Evolutionary conservation across 2,888 invertebrate species (phyloP), one percentile per base, ranked within the genome.

Genomic region (Coelinius sp.): DNA sequence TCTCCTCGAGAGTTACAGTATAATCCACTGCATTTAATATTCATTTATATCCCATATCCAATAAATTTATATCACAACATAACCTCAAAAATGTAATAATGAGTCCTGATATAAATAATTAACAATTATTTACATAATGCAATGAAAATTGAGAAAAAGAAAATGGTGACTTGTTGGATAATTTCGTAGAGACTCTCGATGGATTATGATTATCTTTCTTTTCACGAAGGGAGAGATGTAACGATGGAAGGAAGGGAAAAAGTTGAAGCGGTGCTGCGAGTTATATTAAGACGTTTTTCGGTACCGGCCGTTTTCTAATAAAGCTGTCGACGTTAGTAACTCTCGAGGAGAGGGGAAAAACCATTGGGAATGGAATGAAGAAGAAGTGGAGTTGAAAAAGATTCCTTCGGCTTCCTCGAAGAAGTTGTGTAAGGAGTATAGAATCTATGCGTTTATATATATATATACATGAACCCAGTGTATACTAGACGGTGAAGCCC

Each of bases 281-380:
- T 74, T 76, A 73, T 79, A 86, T 85, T 85, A 84, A 84, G 85
- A 84, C 79, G 79, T 82, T 82, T 31, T 67, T 80, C 76, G 73
- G 74, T 73, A 69, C 35, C 79, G 79, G 82, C 82, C 84, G 83
- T 85, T 86, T 86, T 85, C 84, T 87, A 85, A 87, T 87, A 85
- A 85, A 87, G 84, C 81, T 84, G 73, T 72, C 73, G 64, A 66
- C 70, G 70, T 46, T 49, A 52, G 59, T 64, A 31, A 59, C 66
- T 71, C 44, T 62, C 41, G 69, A 62, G 71, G 65, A 24, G 52
- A 63, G 73, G 63, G n/a, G 65, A 70, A 70, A 70, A 67, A 46
- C 38, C 52, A 53, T 31, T 59, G 59, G 59, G 35, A 59, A 68
- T 56, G 68, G 68, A 71, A 71, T 22, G 71, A 52, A 75, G 79